phyloP scores from a whole-genome alignment of 2,888 invertebrate genomes.

The Temnothorax ravouxi region DNA sequence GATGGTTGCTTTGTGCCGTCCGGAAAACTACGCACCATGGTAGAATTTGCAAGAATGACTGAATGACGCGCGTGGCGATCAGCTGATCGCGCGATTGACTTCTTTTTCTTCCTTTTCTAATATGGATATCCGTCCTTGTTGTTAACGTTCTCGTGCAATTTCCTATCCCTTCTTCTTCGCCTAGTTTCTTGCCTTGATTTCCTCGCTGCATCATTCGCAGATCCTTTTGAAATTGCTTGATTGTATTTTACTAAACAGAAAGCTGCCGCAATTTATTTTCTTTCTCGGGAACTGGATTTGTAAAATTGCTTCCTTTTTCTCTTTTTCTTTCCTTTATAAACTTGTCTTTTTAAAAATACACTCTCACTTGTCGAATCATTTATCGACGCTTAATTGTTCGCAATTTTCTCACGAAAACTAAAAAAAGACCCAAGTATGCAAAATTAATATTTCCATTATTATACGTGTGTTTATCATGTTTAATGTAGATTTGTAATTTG shows the following conservation, averaged over 20 bases:
- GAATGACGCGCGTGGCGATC: background rate
- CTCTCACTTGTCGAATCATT: background rate
- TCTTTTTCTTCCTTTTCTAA: background rate
- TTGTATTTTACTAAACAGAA: background rate
- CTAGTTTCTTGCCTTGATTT: background rate
- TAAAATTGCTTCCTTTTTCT: background rate
- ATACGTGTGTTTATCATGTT: background rate
- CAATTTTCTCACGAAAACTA: background rate
- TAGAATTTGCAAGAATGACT: background rate
- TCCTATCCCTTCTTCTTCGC: background rate
- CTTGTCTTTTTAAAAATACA: background rate
- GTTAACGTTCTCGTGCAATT: background rate
- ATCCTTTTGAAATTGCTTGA: background rate
- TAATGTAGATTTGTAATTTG: too few relatives aligned
- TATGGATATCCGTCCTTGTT: background rate
- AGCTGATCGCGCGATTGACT: constrained; percentile 1
- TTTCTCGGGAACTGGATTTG: background rate
- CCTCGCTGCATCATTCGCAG: background rate
- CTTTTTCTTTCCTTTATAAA: background rate
- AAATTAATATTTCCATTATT: background rate
- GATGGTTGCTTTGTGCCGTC: background rate
- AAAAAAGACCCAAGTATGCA: background rate
- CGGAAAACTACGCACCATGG: background rate
- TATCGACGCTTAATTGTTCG: background rate
- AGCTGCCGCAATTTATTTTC: background rate